Evolutionary conservation across 2,888 invertebrate species (phyloP), one percentile per base, ranked within the genome.

Genomic region (Abscondita cerata): DNA sequence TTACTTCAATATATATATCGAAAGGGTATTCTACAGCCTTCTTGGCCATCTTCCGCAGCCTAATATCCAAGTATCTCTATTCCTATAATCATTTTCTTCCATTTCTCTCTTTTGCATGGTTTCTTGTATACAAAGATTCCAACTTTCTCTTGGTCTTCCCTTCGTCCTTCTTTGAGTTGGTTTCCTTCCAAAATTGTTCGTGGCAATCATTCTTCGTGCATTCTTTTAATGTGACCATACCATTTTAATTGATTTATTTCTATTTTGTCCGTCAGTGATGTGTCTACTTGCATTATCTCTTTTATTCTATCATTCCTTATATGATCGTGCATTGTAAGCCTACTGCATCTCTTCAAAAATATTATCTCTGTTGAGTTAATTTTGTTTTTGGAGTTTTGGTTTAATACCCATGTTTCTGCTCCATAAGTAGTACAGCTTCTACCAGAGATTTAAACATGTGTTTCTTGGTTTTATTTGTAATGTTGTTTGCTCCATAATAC

Each of bases 391-490:
- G n/a, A n/a, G n/a, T n/a, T n/a, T n/a, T n/a, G 40, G 13, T 40
- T 44, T 44, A 44, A 44, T 9, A 18, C 13, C 44, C 44, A 44
- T 44, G 16, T 18, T 44, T 44, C 18, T 12, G 15, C 44, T 44
- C 44, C 44, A 12, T 44, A 12, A 11, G 44, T 44, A 18, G 44
- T 44, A 44, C 44, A 44, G 13, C 44, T 44, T 12, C 44, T 44
- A 44, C 44, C 16, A 44, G 13, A 44, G 44, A 44, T 44, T 44
- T 44, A 18, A 44, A 44, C 44, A 44, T 44, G 44, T 44, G 44
- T 13, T 18, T 44, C 44, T 44, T 44, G 13, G 44, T 15, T 44
- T 44, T 44, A 16, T 6, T 44, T 13, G 44, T 15, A 18, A 44
- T 44, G 16, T 18, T 44, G 16, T n/a, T 44, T 44, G 44, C 44